Base-by-base conservation (phyloP, 1,140 invertebrate species). In the Acromyrmex charruanus region DNA sequence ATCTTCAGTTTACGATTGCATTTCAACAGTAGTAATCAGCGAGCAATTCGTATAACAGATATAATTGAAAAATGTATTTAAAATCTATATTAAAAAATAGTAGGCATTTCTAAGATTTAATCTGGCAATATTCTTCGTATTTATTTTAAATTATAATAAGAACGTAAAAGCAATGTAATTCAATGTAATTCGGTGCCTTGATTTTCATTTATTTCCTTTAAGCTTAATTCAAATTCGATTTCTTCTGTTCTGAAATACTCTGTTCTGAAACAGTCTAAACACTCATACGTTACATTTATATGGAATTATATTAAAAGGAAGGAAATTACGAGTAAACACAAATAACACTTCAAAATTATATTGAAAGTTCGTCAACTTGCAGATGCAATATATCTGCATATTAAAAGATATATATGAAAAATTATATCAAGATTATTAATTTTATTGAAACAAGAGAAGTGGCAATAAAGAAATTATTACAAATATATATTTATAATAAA, bases 131-230 rank as follows among this genome's bases (percentile, higher is more conserved):
- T 18, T 31, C 28, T 49, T 72, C 5, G 16, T 72, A 10, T 31
- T 18, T 77, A 59, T 58, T 77, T 77, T 53, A 59, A 7, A 61
- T 39, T 39, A 10, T 39, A 58, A 21, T 21, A 74, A 35, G 10
- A 12, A 18, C 9, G 5, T 12, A 44, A 44, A 10, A 44, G 10
- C 39, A 44, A 10, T 44, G 0, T 44, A 44, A 44, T 44, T 44
- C 7, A 44, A 28, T 1, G 21, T 5, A n/a, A 16, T 44, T 44
- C 39, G 28, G 5, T 28, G 3, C 10, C 25, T 31, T 53, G 16
- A 28, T 39, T 39, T 61, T 53, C 10, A 72, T 72, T n/a, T n/a
- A 31, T n/a, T 53, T 55, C 0, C 4, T 31, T 63, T 6, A 1
- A 63, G 31, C 25, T 28, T 5, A 65, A 18, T 31, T 31, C 3